A percentile compares a stretch with the other conserved stretches of the same genome.
phyloP scores from a whole-genome alignment of 2,888 invertebrate genomes.

The Ypsolopha scabrella region DNA sequence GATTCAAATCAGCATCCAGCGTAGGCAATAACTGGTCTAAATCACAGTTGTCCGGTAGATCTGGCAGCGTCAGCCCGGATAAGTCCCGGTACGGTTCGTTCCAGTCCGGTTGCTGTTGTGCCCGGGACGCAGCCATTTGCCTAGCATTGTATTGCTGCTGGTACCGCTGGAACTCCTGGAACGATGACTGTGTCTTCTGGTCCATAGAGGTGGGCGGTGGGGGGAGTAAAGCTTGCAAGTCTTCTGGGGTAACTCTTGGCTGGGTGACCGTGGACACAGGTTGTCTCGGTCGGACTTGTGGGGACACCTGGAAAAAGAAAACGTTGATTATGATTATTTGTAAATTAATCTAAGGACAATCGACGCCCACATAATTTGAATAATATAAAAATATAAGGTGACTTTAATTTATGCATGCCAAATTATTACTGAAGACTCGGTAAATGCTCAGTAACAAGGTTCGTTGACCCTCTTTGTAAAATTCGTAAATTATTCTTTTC shows the following conservation, averaged over 20 bases:
- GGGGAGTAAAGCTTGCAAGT: constrained; percentile 59
- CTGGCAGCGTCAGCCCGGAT: constrained; percentile 43
- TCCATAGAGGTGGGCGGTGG: constrained; percentile 69
- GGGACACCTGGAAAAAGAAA: neutral
- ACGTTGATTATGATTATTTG: neutral
- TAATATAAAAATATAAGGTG: no score
- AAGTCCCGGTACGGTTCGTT: constrained; percentile 61
- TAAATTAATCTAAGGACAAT: no score
- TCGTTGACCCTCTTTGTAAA: no score
- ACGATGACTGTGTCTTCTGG: constrained; percentile 65
- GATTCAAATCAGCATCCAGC: constrained; percentile 71
- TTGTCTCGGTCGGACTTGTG: constrained; percentile 16
- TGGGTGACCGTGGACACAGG: constrained; percentile 3
- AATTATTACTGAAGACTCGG: no score
- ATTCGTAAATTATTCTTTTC: no score
- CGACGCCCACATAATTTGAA: no score
- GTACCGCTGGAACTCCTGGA: constrained; percentile 72
- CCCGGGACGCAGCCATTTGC: constrained; percentile 59
- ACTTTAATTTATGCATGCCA: no score
- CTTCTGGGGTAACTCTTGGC: constrained; percentile 40
- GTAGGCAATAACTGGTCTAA: constrained; percentile 76
- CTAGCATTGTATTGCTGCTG: constrained; percentile 74
- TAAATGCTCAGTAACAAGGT: no score
- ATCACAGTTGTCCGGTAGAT: constrained; percentile 63
- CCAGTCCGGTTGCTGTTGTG: constrained; percentile 52